These are phyloP conservation scores for Drosophila paranaensis DNA, from an alignment of 2,888 invertebrate species.

Conservation along the genomic window DNA sequence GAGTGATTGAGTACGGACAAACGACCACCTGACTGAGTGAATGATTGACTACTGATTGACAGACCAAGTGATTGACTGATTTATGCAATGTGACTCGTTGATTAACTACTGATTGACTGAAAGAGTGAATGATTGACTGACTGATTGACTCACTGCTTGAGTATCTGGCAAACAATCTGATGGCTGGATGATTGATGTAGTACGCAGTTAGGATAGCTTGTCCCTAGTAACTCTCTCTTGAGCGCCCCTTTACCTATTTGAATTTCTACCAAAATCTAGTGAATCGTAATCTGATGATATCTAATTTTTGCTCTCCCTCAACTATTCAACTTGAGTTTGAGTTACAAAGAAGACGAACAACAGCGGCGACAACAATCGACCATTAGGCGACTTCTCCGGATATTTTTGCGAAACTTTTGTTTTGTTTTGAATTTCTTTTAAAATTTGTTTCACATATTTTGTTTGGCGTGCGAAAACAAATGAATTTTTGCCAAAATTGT, in stretches of 20 bases:
- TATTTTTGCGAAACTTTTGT: slow-evolving; percentile 52
- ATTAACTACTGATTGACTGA: too few species aligned
- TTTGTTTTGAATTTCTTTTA: not conserved
- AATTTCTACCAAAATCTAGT: not conserved
- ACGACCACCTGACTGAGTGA: not conserved
- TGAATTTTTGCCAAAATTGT: slow-evolving; percentile 38
- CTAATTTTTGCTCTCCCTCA: too few species aligned
- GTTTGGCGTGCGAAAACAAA: slow-evolving; percentile 26
- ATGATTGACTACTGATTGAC: not conserved
- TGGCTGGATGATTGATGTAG: not conserved
- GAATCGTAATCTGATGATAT: not conserved
- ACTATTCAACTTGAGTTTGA: not conserved
- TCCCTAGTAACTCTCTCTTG: too few species aligned
- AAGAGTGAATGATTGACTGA: not conserved
- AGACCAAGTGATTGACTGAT: not conserved
- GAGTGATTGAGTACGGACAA: not conserved
- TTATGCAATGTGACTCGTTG: not conserved
- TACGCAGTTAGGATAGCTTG: too few species aligned
- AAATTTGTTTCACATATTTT: not conserved
- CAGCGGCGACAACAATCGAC: slow-evolving; percentile 27
- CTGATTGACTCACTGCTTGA: not conserved
- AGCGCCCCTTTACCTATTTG: not conserved
- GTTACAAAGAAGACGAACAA: not conserved
- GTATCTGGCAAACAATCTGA: not conserved
- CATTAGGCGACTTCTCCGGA: slow-evolving; percentile 45